Conservation (phyloP, 2,888 invertebrate species). For the Mantis religiosa region DNA sequence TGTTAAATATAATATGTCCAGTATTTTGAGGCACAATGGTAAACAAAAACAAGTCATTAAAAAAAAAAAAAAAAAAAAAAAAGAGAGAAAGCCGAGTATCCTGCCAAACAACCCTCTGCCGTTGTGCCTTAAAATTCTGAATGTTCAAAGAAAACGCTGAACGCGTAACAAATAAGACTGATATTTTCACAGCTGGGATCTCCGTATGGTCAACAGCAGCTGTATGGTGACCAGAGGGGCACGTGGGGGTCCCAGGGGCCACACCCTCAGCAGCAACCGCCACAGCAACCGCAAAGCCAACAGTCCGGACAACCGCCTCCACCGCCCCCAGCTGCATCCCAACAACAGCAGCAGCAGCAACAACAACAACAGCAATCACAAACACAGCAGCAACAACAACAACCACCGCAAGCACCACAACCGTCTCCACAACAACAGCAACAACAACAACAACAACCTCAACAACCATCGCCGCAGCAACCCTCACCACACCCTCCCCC, state of each 20-base stretch:
- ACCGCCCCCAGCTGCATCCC: slow-evolving; percentile 49
- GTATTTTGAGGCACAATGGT: too few species aligned
- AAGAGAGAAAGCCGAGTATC: too few species aligned
- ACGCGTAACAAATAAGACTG: too few species aligned
- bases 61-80: too few species aligned
- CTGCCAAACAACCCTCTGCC: too few species aligned
- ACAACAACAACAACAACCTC: slow-evolving; percentile 34
- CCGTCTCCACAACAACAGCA: slow-evolving; percentile 19
- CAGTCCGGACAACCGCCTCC: slow-evolving; percentile 25
- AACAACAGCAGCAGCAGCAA: slow-evolving; percentile 19
- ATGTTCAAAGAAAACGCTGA: too few species aligned
- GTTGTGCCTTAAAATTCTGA: too few species aligned
- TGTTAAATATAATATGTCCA: too few species aligned
- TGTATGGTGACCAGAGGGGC: slow-evolving; percentile 27
- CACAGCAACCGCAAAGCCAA: slow-evolving; percentile 42
- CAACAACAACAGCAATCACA: slow-evolving; percentile 22
- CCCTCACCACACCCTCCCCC: slow-evolving; percentile 37
- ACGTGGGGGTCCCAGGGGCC: slow-evolving; percentile 52
- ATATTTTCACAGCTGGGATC: slow-evolving; percentile 29
- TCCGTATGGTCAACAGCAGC: slow-evolving; percentile 29
- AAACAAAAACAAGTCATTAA: too few species aligned
- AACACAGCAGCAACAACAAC: slow-evolving; percentile 20
- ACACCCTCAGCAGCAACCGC: slow-evolving; percentile 39
- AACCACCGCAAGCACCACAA: slow-evolving; percentile 21
- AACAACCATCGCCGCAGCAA: slow-evolving; percentile 49